Percentiles rank a stretch among this genome's conserved stretches.
These are phyloP conservation scores for Parasteatoda tepidariorum DNA, from an alignment of 1,140 invertebrate species.

Conservation along the genomic window DNA sequence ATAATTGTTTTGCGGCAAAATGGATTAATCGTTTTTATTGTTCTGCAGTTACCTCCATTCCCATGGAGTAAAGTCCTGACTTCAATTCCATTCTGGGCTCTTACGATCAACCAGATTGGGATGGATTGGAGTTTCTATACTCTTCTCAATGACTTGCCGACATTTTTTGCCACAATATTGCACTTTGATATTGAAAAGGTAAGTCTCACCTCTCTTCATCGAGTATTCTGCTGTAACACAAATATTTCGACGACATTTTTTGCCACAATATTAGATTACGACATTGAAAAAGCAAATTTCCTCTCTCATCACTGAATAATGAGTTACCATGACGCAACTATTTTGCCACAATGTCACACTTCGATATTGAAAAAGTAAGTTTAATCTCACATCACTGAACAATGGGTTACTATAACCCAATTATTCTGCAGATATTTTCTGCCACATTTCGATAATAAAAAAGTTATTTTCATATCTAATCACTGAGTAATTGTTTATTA, in stretches of 20 bases:
- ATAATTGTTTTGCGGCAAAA: too few relatives aligned
- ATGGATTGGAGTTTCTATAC: conserved; percentile 97
- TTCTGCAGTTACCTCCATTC: conserved; percentile 66
- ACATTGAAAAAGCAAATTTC: conserved; percentile 83
- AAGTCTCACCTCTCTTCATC: too few relatives aligned
- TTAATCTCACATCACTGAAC: too few relatives aligned
- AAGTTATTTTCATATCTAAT: conserved; percentile 73
- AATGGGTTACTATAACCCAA: too few relatives aligned
- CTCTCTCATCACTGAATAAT: too few relatives aligned
- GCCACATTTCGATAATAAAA: conserved; percentile 86
- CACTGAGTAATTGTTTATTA: too few relatives aligned
- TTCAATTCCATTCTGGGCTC: conserved; percentile 90
- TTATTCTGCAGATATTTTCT: too few relatives aligned
- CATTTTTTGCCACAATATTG: conserved; percentile 82
- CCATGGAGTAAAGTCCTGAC: conserved; percentile 85
- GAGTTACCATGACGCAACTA: too few relatives aligned
- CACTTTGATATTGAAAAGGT: neutral
- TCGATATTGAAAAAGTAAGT: neutral
- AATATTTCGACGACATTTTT: too few relatives aligned
- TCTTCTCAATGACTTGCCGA: conserved; percentile 91
- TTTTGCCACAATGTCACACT: conserved; percentile 76
- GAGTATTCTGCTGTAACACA: too few relatives aligned
- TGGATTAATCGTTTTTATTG: too few relatives aligned
- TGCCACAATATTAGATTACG: conserved; percentile 77
- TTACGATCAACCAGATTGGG: conserved; percentile 87